These are phyloP conservation scores for Nothobranchius kuhntae DNA, from an alignment of 2,113 vertebrate species.

Conservation along the genomic window DNA sequence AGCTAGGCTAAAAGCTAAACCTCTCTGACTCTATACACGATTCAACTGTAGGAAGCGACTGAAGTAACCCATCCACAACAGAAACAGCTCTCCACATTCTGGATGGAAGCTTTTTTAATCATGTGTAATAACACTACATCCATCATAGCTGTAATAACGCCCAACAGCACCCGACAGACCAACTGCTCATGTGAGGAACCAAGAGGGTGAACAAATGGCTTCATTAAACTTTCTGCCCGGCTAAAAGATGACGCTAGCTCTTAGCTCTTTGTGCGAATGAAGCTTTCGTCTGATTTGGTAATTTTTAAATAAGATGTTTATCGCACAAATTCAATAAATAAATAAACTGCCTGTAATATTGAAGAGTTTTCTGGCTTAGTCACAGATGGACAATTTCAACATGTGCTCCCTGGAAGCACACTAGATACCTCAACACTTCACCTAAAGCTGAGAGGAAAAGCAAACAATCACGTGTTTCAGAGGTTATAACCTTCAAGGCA, in stretches of 20 bases:
- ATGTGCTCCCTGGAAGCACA: conserved; percentile 19
- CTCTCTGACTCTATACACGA: not conserved
- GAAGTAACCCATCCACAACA: not conserved
- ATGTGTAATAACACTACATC: conserved; percentile 5
- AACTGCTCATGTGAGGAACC: conserved; percentile 30
- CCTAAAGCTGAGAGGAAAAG: conserved; percentile 11
- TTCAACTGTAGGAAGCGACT: not conserved
- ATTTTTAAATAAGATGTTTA: no score
- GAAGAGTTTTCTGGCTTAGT: no score
- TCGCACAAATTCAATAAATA: no score
- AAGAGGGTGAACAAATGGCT: conserved; percentile 42
- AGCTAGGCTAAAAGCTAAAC: not conserved
- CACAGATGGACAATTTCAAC: no score
- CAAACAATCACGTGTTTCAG: not conserved
- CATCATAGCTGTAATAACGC: conserved; percentile 28
- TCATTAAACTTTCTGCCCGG: conserved; percentile 21
- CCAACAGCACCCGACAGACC: conserved; percentile 14
- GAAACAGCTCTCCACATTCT: conserved; percentile 1
- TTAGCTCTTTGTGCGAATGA: conserved; percentile 6
- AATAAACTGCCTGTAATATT: no score
- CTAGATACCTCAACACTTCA: conserved; percentile 41
- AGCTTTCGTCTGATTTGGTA: not conserved
- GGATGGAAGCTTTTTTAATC: not conserved
- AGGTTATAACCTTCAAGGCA: not conserved
- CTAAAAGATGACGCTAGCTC: conserved; percentile 16